Evolutionary conservation across 2,888 invertebrate genomes (phyloP).

Genomic region (Nephrotoma appendiculata): DNA sequence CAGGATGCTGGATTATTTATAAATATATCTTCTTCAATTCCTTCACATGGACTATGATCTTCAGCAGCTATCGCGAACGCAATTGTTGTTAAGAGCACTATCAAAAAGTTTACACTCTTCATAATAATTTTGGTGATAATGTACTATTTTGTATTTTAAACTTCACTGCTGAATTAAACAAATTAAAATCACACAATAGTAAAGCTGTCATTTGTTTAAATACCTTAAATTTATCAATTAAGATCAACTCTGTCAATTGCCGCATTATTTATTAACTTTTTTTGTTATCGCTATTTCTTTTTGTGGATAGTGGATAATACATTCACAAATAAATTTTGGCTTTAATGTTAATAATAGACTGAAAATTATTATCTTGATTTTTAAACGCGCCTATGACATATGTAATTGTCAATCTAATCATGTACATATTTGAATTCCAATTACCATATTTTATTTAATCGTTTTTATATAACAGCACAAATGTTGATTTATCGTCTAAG

Average conservation of each 20-base stretch:
- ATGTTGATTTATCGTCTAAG: no score
- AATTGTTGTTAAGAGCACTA: background rate
- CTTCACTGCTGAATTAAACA: background rate
- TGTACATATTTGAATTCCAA: no score
- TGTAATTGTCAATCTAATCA: no score
- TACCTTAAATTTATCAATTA: background rate
- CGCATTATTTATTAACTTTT: background rate
- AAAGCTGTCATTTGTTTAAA: background rate
- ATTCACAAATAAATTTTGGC: no score
- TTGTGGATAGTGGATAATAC: no score
- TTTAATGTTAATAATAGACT: no score
- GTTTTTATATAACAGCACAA: no score
- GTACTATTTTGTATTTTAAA: background rate
- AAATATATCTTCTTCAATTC: background rate
- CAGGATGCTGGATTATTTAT: background rate
- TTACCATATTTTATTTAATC: no score
- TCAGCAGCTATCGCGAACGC: background rate
- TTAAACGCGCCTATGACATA: no score
- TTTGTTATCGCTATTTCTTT: background rate
- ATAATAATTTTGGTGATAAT: background rate
- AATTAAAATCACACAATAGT: background rate
- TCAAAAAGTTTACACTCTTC: background rate
- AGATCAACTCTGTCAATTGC: background rate
- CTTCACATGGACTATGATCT: background rate
- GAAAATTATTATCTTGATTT: no score